A percentile compares a stretch with the other conserved stretches of the same genome.
Evolutionary conservation across 2,888 invertebrate genomes (phyloP).

Genomic region (Protophormia terraenovae): DNA sequence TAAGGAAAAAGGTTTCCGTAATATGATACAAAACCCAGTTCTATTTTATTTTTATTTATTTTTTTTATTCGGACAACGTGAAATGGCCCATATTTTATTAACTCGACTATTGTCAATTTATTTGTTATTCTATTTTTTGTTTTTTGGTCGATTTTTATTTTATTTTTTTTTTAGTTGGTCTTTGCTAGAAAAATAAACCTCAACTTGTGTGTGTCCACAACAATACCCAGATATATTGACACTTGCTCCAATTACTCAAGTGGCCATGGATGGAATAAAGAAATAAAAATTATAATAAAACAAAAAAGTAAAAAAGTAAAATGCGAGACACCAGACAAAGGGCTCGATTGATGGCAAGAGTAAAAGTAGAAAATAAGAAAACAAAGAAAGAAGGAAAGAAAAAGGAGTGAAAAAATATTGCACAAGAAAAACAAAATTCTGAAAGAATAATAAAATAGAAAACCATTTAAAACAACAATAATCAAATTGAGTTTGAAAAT

Average conservation of each 20-base stretch:
- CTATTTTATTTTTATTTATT: neutral
- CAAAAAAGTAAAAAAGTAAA: neutral
- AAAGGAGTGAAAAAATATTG: neutral
- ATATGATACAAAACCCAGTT: constrained; percentile 45
- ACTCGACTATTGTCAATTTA: constrained; percentile 61
- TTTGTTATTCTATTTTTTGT: constrained; percentile 42
- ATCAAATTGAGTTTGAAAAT: constrained; percentile 62
- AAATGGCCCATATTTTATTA: constrained; percentile 65
- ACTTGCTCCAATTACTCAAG: constrained; percentile 66
- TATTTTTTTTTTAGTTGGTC: neutral
- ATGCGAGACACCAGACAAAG: constrained; percentile 19
- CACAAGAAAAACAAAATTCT: neutral
- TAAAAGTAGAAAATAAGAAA: constrained; percentile 12
- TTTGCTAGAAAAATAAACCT: constrained; percentile 47
- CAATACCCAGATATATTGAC: constrained; percentile 59
- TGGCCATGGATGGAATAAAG: constrained; percentile 51
- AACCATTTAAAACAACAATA: constrained; percentile 63
- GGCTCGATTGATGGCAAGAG: neutral
- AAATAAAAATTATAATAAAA: constrained; percentile 42
- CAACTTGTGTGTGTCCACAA: constrained; percentile 61
- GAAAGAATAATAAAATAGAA: constrained; percentile 39
- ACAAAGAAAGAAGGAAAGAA: constrained; percentile 2
- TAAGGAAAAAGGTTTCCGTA: constrained; percentile 57
- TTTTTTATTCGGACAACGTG: constrained; percentile 28
- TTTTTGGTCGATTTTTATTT: constrained; percentile 15